Evolutionary conservation across 2,113 vertebrate genomes (phyloP), one percentile per base, ranked within the genome.

Genomic region (Solenodon paradoxus): DNA sequence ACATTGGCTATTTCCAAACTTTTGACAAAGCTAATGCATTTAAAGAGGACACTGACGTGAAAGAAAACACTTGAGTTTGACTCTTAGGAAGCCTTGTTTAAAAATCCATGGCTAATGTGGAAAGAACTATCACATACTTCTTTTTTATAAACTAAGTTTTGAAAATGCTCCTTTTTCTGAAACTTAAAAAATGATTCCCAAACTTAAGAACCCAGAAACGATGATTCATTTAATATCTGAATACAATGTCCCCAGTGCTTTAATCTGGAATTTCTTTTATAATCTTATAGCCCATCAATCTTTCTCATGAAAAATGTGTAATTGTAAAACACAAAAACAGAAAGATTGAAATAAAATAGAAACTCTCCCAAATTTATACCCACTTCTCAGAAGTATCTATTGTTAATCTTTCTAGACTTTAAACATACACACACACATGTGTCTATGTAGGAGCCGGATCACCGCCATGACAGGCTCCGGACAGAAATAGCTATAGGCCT

Each of bases 171-270:
- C 88, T 79, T 7, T 47, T 95, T 91, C 64, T 35, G 22, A 85
- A 63, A 26, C 51, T 15, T 92, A 96, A 72, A 10, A 35, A n/a
- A 42, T 86, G 42, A 51, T 79, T 91, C n/a, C n/a, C n/a, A 86
- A 86, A 83, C 40, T n/a, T n/a, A n/a, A n/a, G n/a, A 68, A 66
- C 30, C 13, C 59, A 66, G 40, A 49, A 59, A 35, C 35, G 24
- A 59, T 88, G 88, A 75, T 42, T 78, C 61, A 38, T 32, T 96
- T 72, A 35, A 89, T 94, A 68, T 53, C 35, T 74, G 28, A 92
- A 32, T 45, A 78, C 3, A 89, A 61, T 32, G 85, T 85, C 61
- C 55, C 77, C 93, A 93, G 85, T 72, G 32, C 28, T 55, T 77
- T 63, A 63, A 15, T 92, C 17, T 69, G 66, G 4, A 12, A 74